Evolutionary conservation across 2,888 invertebrate species (phyloP), one percentile per base, ranked within the genome.

Genomic region (Papilio elwesi): DNA sequence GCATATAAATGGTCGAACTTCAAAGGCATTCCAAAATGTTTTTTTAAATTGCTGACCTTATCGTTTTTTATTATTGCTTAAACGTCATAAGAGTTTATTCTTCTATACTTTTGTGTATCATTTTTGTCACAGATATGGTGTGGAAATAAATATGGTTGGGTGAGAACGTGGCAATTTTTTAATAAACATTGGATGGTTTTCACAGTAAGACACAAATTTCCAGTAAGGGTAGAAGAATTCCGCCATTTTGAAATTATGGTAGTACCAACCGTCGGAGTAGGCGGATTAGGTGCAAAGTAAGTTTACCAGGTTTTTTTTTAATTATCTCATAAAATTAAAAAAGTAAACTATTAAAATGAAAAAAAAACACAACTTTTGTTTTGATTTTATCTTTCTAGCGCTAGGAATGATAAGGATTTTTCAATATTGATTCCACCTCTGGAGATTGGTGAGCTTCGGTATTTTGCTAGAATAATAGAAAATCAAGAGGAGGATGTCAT

Each of bases 161-260:
- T 91, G 43, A 81, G 92, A 52, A 89, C 88, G 1, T 93, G 91
- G 91, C 87, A 84, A 74, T 90, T 88, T 77, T 78, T 92, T 52
- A 83, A 92, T 74, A 82, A 87, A 43, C 83, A 90, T 62, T 93
- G 91, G 89, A 67, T 92, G 9, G 80, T 89, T 0, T 93, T 93
- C 74, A 85, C 90, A 6, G 90, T 93, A 26, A 78, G 83, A 1
- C 92, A 93, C 70, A 78, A 80, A 1, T 86, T 92, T 71, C 87
- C 91, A 6, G 87, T 91, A 6, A 83, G 87, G 75, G 92, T 91
- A 0, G 69, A 59, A 11, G 87, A 90, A 0, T 76, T 91, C 48
- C 78, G 78, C 13, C 71, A 75, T 8, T 81, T 82, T 68, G 76
- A 82, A 6, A 85, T 83, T 2, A 84, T 84, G 2, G 79, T 91